These are phyloP conservation scores for Ellobium chinense DNA, from an alignment of 2,888 invertebrate species.

Conservation along the genomic window DNA sequence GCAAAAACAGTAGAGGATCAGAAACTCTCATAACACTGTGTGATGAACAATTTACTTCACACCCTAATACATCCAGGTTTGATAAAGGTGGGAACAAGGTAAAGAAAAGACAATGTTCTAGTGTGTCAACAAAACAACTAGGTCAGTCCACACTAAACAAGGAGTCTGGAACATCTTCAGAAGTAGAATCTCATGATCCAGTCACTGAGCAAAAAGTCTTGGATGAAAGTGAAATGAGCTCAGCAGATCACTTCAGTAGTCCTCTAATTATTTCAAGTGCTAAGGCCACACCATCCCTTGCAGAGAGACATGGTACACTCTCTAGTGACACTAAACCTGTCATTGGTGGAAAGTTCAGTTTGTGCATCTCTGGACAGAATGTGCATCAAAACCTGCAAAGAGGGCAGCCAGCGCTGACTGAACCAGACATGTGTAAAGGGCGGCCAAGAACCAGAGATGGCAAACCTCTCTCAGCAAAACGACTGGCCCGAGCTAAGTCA, in stretches of 20 bases:
- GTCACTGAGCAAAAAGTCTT: not conserved
- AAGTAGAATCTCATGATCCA: not conserved
- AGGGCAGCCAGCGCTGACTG: not conserved
- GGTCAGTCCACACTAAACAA: not conserved
- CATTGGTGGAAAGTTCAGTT: not conserved
- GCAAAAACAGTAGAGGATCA: not conserved
- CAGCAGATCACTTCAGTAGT: not conserved
- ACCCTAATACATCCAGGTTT: no score
- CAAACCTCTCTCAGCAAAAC: not conserved
- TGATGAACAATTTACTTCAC: no score
- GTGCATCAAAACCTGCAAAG: not conserved
- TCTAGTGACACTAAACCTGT: not conserved
- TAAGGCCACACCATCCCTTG: not conserved
- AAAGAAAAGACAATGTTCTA: no score
- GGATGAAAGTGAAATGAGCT: not conserved
- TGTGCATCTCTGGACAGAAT: not conserved
- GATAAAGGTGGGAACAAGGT: no score
- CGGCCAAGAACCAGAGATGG: not conserved
- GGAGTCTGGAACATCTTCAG: no score
- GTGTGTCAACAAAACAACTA: no score
- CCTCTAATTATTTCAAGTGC: not conserved
- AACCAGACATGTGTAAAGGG: not conserved
- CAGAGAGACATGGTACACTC: not conserved
- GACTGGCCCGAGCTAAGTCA: slow-evolving; percentile 1
- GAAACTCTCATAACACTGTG: no score